Conservation (phyloP, 1,140 invertebrate genomes). For the Eurytemora carolleeae region DNA sequence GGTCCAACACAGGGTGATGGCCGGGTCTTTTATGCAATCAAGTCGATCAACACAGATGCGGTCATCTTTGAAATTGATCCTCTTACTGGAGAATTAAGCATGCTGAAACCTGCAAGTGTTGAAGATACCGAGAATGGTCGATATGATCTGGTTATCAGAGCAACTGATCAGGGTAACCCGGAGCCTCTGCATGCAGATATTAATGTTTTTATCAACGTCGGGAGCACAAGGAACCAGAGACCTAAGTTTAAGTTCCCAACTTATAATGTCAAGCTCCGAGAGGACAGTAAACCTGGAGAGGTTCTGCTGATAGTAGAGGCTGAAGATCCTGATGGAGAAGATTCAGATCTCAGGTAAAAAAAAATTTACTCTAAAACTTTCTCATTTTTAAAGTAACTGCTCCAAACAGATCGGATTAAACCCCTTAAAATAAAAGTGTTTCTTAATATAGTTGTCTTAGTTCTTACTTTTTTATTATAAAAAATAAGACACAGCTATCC, state of each 20-base stretch:
- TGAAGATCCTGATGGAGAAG: slow-evolving; percentile 50
- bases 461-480: too few relatives aligned
- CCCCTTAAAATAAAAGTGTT: too few relatives aligned
- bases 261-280: slow-evolving; percentile 37
- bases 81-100: slow-evolving; percentile 41
- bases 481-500: too few relatives aligned
- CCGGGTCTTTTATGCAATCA: slow-evolving; percentile 40
- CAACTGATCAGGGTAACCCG: slow-evolving; percentile 37
- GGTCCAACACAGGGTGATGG: slow-evolving; percentile 45
- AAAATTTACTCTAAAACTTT: not conserved
- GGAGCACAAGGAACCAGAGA: slow-evolving; percentile 20
- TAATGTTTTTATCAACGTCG: slow-evolving; percentile 21
- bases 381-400: too few relatives aligned
- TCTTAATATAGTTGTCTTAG: too few relatives aligned
- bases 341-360: slow-evolving; percentile 40
- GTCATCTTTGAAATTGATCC: slow-evolving; percentile 38
- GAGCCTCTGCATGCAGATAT: slow-evolving; percentile 16
- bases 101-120: slow-evolving; percentile 37
- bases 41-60: slow-evolving; percentile 38
- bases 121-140: slow-evolving; percentile 41
- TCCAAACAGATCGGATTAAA: too few relatives aligned
- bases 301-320: slow-evolving; percentile 46
- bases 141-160: slow-evolving; percentile 43
- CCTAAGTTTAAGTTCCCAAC: slow-evolving; percentile 20
- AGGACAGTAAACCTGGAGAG: slow-evolving; percentile 44